phyloP scores from a whole-genome alignment of 1,140 invertebrate genomes.

The Nylanderia fulva region DNA sequence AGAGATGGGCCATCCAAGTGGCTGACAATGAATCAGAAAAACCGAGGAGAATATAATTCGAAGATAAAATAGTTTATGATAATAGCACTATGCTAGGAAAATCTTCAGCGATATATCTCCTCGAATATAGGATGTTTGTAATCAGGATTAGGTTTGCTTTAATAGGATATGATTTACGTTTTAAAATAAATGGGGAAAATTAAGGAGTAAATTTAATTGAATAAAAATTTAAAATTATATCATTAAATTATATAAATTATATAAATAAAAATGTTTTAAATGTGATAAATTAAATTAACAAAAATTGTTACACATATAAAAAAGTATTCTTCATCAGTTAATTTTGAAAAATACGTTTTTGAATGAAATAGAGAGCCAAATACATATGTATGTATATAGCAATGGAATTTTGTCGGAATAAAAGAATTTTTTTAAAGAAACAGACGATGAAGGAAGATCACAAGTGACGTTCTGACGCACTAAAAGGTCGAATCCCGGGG shows the following conservation, averaged over 20 bases:
- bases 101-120: not conserved
- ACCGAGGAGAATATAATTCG: not conserved
- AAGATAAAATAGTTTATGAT: not conserved
- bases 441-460: not conserved
- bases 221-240: not conserved
- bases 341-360: not conserved
- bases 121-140: not conserved
- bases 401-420: slow-evolving; percentile 10
- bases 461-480: not conserved
- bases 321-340: not conserved
- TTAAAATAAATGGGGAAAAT: not conserved
- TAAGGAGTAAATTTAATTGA: not conserved
- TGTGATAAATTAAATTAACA: not conserved
- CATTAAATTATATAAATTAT: no score
- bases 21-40: not conserved
- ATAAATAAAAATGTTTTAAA: not conserved
- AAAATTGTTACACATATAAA: not conserved
- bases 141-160: not conserved
- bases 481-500: slow-evolving; percentile 37
- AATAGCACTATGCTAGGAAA: not conserved
- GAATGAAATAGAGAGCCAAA: not conserved
- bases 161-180: not conserved
- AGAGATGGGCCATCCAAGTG: not conserved
- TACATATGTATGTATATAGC: no score
- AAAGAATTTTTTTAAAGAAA: not conserved